Percentiles rank a stretch among this genome's conserved stretches.
phyloP scores from a whole-genome alignment of 2,888 invertebrate genomes.

The Vanessa cardui region DNA sequence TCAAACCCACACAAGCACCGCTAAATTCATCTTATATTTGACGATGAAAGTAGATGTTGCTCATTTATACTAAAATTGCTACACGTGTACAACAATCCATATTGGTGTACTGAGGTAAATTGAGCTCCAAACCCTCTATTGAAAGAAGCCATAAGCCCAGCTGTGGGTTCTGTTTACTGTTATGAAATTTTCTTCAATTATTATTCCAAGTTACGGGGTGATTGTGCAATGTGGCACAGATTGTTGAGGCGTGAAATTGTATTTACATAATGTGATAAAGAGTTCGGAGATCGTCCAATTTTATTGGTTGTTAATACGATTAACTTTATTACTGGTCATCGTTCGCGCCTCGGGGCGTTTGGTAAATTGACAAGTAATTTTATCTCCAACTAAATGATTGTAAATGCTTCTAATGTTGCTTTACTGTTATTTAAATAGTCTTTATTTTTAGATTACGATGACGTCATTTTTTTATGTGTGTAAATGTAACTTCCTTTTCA shows the following conservation, averaged over 20 bases:
- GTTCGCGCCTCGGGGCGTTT: slow-evolving; percentile 20
- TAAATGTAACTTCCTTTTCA: no score
- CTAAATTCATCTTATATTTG: no score
- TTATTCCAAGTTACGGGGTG: slow-evolving; percentile 42
- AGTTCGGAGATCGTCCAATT: slow-evolving; percentile 26
- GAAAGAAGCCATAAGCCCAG: no score
- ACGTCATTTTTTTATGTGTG: no score
- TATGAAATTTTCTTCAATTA: slow-evolving; percentile 47
- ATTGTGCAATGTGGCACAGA: slow-evolving; percentile 45
- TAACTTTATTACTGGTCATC: slow-evolving; percentile 33
- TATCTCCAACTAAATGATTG: slow-evolving; percentile 9
- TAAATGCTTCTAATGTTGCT: neutral
- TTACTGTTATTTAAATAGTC: neutral
- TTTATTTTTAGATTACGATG: no score
- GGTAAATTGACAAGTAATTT: slow-evolving; percentile 14
- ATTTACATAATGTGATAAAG: slow-evolving; percentile 53
- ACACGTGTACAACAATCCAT: no score
- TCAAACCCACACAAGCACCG: no score
- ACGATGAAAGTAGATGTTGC: no score
- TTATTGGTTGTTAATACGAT: slow-evolving; percentile 44
- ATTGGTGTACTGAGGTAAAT: no score
- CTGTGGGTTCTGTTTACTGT: neutral
- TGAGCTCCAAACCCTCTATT: no score
- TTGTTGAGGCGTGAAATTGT: slow-evolving; percentile 46
- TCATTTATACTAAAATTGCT: no score